These are phyloP conservation scores for Muscicapa adusta DNA, from an alignment of 2,113 vertebrate genomes.

Conservation along the genomic window DNA sequence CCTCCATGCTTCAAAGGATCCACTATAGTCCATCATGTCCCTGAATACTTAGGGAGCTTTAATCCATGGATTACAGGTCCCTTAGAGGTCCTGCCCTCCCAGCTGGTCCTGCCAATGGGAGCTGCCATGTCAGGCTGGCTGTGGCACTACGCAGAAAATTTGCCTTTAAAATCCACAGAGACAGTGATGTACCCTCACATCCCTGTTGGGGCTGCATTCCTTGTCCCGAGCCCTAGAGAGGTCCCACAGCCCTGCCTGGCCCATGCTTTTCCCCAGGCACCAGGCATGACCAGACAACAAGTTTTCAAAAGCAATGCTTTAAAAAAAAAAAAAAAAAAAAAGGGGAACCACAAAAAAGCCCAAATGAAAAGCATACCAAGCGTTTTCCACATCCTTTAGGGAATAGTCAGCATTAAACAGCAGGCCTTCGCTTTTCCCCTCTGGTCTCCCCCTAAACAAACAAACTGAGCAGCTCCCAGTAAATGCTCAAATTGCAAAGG, in stretches of 20 bases:
- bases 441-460: background rate
- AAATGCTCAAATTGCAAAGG: background rate
- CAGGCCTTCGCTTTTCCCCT: background rate
- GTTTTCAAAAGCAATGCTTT: background rate
- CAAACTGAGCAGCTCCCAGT: background rate
- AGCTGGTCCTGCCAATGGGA: background rate
- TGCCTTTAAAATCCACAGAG: background rate
- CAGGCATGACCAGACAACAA: background rate
- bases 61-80: background rate
- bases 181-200: rapidly evolving
- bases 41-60: background rate
- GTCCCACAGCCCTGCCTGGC: background rate
- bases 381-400: background rate
- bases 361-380: background rate
- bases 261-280: background rate
- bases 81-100: background rate
- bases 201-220: background rate
- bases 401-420: background rate
- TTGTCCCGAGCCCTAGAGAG: rapidly evolving
- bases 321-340: background rate
- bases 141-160: background rate
- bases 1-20: background rate
- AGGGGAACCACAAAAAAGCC: background rate
- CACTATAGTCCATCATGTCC: background rate
- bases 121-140: background rate